Percentiles rank a stretch among this genome's conserved stretches.
These are phyloP conservation scores for Ianthella basta DNA, from an alignment of 37 sponge, comb jelly and placozoan genomes.

Conservation along the genomic window DNA sequence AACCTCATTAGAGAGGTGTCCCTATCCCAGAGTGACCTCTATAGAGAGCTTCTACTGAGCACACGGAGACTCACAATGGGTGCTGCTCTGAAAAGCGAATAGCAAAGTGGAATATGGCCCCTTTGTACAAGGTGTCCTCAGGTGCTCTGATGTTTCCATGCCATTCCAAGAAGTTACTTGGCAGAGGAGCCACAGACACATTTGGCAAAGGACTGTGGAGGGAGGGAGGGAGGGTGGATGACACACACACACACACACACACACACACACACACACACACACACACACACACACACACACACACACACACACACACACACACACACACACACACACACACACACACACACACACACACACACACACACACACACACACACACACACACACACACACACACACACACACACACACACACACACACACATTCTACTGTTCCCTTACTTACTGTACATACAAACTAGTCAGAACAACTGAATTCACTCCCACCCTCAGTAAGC, in stretches of 20 bases:
- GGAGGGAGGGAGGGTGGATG: background rate
- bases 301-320: background rate
- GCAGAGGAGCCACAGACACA: constrained; percentile 59
- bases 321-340: background rate
- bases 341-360: no score
- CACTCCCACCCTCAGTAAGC: no score
- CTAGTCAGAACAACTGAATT: no score
- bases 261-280: background rate
- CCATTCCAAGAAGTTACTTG: constrained; percentile 61
- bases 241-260: background rate
- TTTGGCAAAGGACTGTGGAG: constrained; percentile 37
- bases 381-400: no score
- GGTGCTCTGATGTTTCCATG: constrained; percentile 67
- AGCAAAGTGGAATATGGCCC: constrained; percentile 64
- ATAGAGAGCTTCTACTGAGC: no score
- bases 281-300: background rate
- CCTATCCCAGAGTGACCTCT: no score
- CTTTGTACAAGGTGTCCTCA: constrained; percentile 52
- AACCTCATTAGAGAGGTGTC: no score
- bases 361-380: no score
- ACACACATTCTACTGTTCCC: background rate
- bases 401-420: constrained; percentile 5
- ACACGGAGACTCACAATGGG: constrained; percentile 35
- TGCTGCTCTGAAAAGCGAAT: constrained; percentile 41
- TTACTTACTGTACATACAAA: background rate